Evolutionary conservation across 2,797 vertebrate genomes (phyloP), one percentile per base, ranked within the genome.

Genomic region (Myripristis murdjan): DNA sequence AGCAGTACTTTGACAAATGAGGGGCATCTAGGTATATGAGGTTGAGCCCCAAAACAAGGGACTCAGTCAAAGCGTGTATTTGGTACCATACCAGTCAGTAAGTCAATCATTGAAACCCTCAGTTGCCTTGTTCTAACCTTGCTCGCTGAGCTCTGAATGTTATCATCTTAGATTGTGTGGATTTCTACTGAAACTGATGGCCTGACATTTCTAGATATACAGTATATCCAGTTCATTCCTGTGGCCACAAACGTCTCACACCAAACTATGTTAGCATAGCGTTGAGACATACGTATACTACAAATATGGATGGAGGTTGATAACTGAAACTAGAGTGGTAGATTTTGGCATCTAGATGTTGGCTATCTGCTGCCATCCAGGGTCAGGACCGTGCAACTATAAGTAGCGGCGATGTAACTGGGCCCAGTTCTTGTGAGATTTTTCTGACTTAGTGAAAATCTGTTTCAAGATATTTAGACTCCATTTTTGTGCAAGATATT

Each of bases 81-180:
- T 83, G 90, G 89, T 90, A 90, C 87, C 49, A 55, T 70, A 61
- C 58, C 58, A 76, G 57, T 87, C 76, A 66, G 79, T 79, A 83
- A 73, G 80, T 83, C 78, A 89, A 67, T 88, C 77, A 78, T 82
- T 79, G 60, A 90, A 91, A 88, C 87, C 89, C 87, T 78, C 80
- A 86, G 91, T 91, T 91, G 91, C 91, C 92, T 93, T 92, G 89
- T 87, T 87, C 72, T 87, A 79, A 87, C 77, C 70, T 70, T 83
- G 85, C 87, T 90, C 84, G 76, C 78, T 20, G 85, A 90, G 86
- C 84, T 51, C 76, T 83, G 89, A 94, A 91, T 91, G 93, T 92
- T 87, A 82, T 88, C 88, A 89, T 84, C 86, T 78, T 70, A 83
- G 90, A 90, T 84, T 75, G 87, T 89, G 91, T 93, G 87, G 82